phyloP scores from a whole-genome alignment of 2,888 invertebrate species.

The Achlya flavicornis region DNA sequence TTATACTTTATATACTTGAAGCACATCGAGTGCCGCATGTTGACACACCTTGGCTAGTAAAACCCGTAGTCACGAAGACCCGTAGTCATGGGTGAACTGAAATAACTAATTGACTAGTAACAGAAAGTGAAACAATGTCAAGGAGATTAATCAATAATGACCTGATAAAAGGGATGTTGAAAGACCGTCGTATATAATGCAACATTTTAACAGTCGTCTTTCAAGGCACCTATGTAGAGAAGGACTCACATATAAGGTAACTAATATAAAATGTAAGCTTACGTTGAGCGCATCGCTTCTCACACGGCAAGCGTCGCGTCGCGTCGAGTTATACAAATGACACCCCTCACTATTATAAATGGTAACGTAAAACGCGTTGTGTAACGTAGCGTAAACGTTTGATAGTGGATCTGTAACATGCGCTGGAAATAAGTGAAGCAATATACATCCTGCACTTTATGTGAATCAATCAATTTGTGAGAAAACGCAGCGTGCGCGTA shows the following conservation, averaged over 20 bases:
- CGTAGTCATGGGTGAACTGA: too few relatives aligned
- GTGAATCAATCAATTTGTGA: background rate
- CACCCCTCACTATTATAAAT: slow-evolving; percentile 4
- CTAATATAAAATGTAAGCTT: background rate
- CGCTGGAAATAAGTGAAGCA: background rate
- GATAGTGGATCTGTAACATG: background rate
- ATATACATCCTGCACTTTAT: background rate
- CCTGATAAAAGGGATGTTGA: too few relatives aligned
- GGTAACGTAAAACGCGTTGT: background rate
- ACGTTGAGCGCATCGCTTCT: slow-evolving; percentile 1
- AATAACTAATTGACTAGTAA: too few relatives aligned
- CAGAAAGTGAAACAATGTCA: too few relatives aligned
- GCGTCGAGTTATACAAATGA: background rate
- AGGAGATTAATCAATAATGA: too few relatives aligned
- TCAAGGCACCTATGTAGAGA: background rate
- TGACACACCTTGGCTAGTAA: too few relatives aligned
- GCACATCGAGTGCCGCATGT: too few relatives aligned
- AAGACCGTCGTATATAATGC: too few relatives aligned
- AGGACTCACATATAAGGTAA: background rate
- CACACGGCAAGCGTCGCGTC: background rate
- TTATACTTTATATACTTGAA: too few relatives aligned
- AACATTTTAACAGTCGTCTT: background rate
- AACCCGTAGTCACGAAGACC: too few relatives aligned
- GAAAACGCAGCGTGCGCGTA: too few relatives aligned
- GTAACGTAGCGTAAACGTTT: background rate